phyloP scores from a whole-genome alignment of 2,888 invertebrate genomes.

The Xestia ashworthii region DNA sequence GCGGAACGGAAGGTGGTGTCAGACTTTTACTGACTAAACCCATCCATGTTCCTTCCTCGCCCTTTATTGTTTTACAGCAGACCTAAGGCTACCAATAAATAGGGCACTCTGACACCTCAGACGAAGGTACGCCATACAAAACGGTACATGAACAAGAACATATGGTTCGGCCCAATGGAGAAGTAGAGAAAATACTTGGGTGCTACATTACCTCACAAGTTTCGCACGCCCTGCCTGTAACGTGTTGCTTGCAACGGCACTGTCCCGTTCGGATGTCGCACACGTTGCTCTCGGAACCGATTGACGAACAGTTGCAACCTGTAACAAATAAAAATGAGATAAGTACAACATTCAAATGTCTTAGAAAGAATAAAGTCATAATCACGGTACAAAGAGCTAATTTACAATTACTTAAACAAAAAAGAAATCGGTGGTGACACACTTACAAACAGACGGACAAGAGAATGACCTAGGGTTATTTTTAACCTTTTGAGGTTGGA shows the following conservation, averaged over 20 bases:
- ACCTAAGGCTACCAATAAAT: too few species aligned
- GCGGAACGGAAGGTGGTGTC: too few species aligned
- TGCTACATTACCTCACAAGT: constrained; percentile 92
- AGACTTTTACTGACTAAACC: too few species aligned
- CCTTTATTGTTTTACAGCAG: too few species aligned
- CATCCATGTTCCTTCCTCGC: too few species aligned
- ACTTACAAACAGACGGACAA: too few species aligned
- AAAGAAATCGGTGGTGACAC: not conserved
- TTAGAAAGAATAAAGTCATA: not conserved
- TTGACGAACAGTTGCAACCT: constrained; percentile 96
- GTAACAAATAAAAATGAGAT: constrained; percentile 81
- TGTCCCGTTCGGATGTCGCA: constrained; percentile 95
- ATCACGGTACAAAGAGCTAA: not conserved
- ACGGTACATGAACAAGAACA: too few species aligned
- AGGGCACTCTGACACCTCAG: too few species aligned
- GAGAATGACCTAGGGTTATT: too few species aligned
- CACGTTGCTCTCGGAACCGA: constrained; percentile 92
- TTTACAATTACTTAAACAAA: not conserved
- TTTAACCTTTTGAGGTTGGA: too few species aligned
- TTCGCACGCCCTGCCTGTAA: constrained; percentile 94
- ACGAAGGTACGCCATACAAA: too few species aligned
- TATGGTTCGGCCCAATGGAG: not conserved
- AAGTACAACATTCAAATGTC: not conserved
- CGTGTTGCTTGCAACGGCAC: constrained; percentile 94
- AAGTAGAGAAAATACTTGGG: not conserved